Evolutionary conservation across 2,888 invertebrate genomes (phyloP).

Genomic region (Nomada hirtipes): DNA sequence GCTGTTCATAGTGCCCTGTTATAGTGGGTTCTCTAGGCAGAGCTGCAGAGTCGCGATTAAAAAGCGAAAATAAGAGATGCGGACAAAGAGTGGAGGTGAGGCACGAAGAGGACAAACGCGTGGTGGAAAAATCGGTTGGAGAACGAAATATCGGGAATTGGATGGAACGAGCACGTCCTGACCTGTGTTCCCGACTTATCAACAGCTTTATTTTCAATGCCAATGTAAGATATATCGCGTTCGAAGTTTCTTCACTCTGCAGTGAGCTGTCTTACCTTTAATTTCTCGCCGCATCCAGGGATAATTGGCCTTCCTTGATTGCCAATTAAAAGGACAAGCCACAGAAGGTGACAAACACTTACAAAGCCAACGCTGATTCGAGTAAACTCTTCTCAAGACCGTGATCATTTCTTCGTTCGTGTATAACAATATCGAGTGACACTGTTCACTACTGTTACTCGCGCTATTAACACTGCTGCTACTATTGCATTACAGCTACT

Average conservation of each 20-base stretch:
- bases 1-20: constrained; percentile 84
- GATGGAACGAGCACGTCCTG: background rate
- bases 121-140: background rate
- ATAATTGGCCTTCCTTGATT: too few relatives aligned
- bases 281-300: too few relatives aligned
- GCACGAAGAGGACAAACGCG: background rate
- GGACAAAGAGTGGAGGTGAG: constrained; percentile 8
- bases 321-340: too few relatives aligned
- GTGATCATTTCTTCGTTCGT: too few relatives aligned
- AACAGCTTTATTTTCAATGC: background rate
- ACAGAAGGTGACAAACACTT: too few relatives aligned
- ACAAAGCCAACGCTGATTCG: too few relatives aligned
- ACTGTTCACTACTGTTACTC: background rate
- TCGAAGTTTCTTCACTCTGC: background rate
- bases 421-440: background rate
- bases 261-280: constrained; percentile 1
- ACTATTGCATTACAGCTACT: background rate
- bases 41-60: constrained; percentile 73
- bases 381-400: too few relatives aligned
- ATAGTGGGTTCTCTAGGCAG: constrained; percentile 83
- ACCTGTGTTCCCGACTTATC: background rate
- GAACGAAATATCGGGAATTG: background rate
- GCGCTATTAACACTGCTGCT: too few relatives aligned
- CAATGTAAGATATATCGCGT: too few relatives aligned
- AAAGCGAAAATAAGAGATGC: constrained; percentile 29